Evolutionary conservation across 2,797 vertebrate genomes (phyloP).

Genomic region (Neosilurus hyrtlii): DNA sequence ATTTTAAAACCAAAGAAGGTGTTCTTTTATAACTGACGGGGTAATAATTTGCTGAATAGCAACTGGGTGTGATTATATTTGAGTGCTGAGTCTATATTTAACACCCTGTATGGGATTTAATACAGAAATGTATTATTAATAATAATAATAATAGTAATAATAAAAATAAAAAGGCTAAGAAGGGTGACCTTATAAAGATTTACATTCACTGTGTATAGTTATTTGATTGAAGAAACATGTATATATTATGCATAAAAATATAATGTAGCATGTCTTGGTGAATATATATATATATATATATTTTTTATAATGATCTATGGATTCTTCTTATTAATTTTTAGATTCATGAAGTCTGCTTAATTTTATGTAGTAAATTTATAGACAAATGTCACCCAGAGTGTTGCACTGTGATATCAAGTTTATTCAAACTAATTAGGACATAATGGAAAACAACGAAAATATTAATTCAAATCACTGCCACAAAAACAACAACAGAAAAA

Average conservation of each 20-base stretch:
- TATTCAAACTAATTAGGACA: too few relatives aligned
- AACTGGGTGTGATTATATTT: background rate
- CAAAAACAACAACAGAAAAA: background rate
- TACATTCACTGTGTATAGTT: background rate
- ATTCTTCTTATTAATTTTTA: background rate
- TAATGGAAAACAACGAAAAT: too few relatives aligned
- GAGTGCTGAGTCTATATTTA: background rate
- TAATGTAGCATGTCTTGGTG: too few relatives aligned
- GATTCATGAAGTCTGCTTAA: background rate
- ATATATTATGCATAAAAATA: too few relatives aligned
- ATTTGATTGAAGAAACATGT: too few relatives aligned
- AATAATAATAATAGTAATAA: background rate
- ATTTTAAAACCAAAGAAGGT: background rate
- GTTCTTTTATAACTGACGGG: background rate
- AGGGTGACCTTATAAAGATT: background rate
- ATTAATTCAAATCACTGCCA: background rate
- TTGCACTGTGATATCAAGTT: too few relatives aligned
- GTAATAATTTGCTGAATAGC: slow-evolving; percentile 16
- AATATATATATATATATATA: too few relatives aligned
- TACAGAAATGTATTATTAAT: background rate
- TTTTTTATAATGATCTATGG: too few relatives aligned
- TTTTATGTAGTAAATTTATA: background rate
- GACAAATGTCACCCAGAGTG: background rate
- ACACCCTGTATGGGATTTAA: background rate
- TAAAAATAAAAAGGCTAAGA: background rate